A percentile compares a stretch with the other conserved stretches of the same genome.
Conservation (phyloP, 2,888 invertebrate species). For the Pecten maximus region DNA sequence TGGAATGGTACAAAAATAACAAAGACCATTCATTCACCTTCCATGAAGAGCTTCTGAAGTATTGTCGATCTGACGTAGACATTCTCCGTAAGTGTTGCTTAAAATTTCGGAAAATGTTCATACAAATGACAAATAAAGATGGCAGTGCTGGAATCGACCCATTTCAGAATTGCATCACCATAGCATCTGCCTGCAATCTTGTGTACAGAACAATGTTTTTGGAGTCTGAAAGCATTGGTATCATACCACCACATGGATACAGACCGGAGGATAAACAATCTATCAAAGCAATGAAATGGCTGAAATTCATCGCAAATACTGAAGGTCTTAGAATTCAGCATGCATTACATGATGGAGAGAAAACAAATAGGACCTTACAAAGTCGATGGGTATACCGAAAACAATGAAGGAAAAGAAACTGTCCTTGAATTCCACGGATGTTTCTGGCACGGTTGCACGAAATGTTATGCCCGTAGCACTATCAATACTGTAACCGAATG, state of each 20-base stretch:
- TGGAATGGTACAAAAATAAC: constrained; percentile 55
- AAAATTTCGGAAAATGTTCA: constrained; percentile 50
- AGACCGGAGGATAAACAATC: too few relatives aligned
- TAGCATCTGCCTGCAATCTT: constrained; percentile 53
- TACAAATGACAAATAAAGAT: constrained; percentile 45
- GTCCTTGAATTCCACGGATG: constrained; percentile 56
- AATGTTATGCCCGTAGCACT: constrained; percentile 45
- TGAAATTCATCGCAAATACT: too few relatives aligned
- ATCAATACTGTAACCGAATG: constrained; percentile 50
- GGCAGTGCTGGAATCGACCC: constrained; percentile 50
- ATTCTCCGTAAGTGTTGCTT: constrained; percentile 53
- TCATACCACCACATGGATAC: constrained; percentile 57
- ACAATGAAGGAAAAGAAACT: constrained; percentile 23
- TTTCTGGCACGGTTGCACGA: constrained; percentile 56
- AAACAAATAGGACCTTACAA: constrained; percentile 52
- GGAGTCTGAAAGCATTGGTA: constrained; percentile 46
- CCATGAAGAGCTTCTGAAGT: constrained; percentile 54
- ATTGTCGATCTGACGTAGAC: constrained; percentile 58
- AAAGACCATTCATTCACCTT: constrained; percentile 49
- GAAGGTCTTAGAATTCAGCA: too few relatives aligned
- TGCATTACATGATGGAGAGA: constrained; percentile 56
- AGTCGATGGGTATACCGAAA: constrained; percentile 54
- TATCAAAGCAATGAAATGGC: too few relatives aligned
- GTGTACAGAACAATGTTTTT: constrained; percentile 54
- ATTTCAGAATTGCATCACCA: constrained; percentile 53